Evolutionary conservation across 2,888 invertebrate species (phyloP).

Genomic region (Eristalinus aeneus): DNA sequence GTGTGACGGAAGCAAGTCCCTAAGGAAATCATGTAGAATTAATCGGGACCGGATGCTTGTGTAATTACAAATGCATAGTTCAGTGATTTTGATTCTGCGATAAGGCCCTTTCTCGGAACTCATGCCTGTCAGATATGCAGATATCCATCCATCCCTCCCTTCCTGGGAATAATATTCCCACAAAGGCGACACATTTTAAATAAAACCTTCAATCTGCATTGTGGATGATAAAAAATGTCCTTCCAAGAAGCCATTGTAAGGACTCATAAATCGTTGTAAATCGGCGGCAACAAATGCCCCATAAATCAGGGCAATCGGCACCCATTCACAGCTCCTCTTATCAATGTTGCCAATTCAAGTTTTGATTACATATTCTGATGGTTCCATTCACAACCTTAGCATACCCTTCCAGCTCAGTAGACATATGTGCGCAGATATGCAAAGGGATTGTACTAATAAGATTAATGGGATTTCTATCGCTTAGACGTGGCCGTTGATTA

Average conservation of each 20-base stretch:
- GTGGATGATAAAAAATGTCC: not conserved
- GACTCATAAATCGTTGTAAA: conserved; percentile 11
- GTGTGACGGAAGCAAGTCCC: not conserved
- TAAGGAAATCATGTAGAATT: too few relatives aligned
- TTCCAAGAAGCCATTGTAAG: not conserved
- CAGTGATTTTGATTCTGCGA: not conserved
- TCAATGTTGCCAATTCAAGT: conserved; percentile 43
- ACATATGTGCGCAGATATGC: not conserved
- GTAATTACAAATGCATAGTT: not conserved
- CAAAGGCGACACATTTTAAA: too few relatives aligned
- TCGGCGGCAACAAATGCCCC: conserved; percentile 45
- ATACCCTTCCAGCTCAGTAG: not conserved
- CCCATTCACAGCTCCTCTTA: conserved; percentile 37
- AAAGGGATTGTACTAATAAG: conserved; percentile 8
- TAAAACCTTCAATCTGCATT: not conserved
- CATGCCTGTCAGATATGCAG: too few relatives aligned
- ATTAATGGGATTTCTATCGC: conserved; percentile 37
- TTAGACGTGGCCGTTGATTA: conserved; percentile 32
- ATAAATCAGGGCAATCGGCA: conserved; percentile 45
- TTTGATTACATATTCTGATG: conserved; percentile 28
- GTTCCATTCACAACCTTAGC: conserved; percentile 2
- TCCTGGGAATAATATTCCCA: too few relatives aligned
- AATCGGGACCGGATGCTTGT: too few relatives aligned
- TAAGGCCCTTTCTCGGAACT: not conserved
- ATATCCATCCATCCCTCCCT: too few relatives aligned